Evolutionary conservation across 1,140 invertebrate genomes (phyloP), one percentile per base, ranked within the genome.

Genomic region (Cherax destructor): DNA sequence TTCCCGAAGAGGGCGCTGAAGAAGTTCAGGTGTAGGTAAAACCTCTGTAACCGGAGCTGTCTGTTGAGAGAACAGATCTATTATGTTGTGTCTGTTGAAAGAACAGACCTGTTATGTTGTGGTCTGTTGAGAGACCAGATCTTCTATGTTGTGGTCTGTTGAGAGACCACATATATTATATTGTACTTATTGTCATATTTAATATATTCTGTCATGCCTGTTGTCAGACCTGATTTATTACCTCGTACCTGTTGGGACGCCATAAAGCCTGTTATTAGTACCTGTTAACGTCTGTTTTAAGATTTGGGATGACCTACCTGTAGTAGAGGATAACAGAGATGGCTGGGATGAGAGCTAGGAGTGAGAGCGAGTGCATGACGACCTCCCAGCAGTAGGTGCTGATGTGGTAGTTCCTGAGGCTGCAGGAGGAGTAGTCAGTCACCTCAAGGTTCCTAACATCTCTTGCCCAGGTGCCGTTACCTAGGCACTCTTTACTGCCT

Each of bases 11-110:
- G 85, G 4, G 92, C 83, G 56, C 59, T 10, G 30, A 86, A 83
- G 21, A 92, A 69, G 61, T 90, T 86, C 0, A 91, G 49, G 78
- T 91, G 88, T n/a, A 92, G 49, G 52, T 69, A 41, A 69, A 92
- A 91, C 61, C 88, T 72, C 76, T 91, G 88, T 6, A 83, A 74
- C 16, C 88, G 65, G 4, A 90, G 72, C 6, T 81, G 83, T 80
- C 88, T 91, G 83, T 74, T 30, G 4, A 13, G 52, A 56, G 52
- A 13, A 1, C 52, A 56, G 30, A 41, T 41, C 30, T 41, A 41
- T 41, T 41, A 41, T 41, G 30, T 41, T 41, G 30, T 41, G 30
- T 41, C 30, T 41, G 30, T 41, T 41, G 30, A 41, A 2, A 41
- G 30, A 41, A 0, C 30, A 41, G 30, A 41, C 2, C 30, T 41